These are phyloP conservation scores for Magallana angulata DNA, from an alignment of 1,140 invertebrate species.

Conservation along the genomic window DNA sequence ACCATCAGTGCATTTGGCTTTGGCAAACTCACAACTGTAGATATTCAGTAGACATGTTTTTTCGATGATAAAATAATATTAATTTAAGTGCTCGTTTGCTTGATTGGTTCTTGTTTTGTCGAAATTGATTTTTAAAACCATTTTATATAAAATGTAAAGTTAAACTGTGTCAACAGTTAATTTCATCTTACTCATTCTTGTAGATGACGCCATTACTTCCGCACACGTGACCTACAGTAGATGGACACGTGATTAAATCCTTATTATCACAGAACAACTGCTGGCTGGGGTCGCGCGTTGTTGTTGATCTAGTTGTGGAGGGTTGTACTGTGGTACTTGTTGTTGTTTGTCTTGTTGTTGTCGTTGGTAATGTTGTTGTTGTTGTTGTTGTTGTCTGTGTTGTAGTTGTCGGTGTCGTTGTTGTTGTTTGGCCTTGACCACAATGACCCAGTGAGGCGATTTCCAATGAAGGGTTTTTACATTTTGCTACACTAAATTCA, in stretches of 20 bases:
- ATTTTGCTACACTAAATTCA: conserved; percentile 14
- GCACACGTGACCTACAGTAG: neutral
- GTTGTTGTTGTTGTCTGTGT: neutral
- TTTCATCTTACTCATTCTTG: neutral
- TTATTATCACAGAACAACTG: conserved; percentile 28
- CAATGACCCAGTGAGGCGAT: neutral
- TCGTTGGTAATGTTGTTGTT: neutral
- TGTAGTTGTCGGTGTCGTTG: neutral
- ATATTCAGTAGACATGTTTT: too few relatives aligned
- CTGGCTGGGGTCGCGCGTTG: conserved; percentile 1
- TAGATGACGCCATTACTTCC: conserved; percentile 1
- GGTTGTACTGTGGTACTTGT: neutral
- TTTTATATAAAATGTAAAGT: too few relatives aligned
- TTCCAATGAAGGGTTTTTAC: neutral
- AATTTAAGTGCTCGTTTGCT: too few relatives aligned
- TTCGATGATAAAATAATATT: too few relatives aligned
- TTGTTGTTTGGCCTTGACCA: neutral
- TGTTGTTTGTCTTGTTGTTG: neutral
- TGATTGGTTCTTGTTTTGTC: too few relatives aligned
- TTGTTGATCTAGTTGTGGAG: neutral
- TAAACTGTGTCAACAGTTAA: too few relatives aligned
- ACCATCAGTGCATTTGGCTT: neutral
- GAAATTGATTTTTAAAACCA: too few relatives aligned
- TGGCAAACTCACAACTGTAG: conserved; percentile 17
- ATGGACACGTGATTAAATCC: neutral